Evolutionary conservation across 1,140 invertebrate species (phyloP).

Genomic region (Diabrotica virgifera): DNA sequence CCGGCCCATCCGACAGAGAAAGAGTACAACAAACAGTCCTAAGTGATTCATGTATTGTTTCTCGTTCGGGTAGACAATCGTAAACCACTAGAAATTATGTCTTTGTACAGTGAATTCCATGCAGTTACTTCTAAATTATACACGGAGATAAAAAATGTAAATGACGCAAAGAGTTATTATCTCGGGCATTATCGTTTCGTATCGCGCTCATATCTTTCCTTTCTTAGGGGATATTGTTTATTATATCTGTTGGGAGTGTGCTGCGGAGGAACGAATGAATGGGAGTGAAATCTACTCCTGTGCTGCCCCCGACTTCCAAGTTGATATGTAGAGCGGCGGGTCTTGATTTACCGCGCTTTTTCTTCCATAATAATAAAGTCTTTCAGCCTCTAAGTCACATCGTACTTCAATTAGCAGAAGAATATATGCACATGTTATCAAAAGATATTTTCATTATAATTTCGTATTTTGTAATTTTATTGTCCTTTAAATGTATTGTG

Average conservation of each 20-base stretch:
- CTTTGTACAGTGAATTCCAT: constrained; percentile 42
- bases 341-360: too few relatives aligned
- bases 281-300: too few relatives aligned
- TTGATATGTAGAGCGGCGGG: too few relatives aligned
- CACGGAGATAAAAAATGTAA: constrained; percentile 42
- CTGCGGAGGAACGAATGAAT: too few relatives aligned
- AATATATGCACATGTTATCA: too few relatives aligned
- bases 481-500: too few relatives aligned
- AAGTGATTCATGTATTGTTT: constrained; percentile 49
- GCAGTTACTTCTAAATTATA: constrained; percentile 39
- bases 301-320: too few relatives aligned
- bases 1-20: constrained; percentile 16
- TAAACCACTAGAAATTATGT: constrained; percentile 48
- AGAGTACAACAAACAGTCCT: constrained; percentile 33
- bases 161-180: constrained; percentile 40
- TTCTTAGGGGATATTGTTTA: constrained; percentile 24
- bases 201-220: constrained; percentile 21
- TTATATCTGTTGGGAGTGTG: neutral
- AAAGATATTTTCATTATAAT: too few relatives aligned
- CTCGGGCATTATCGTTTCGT: constrained; percentile 20
- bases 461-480: too few relatives aligned
- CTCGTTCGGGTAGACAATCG: constrained; percentile 44
- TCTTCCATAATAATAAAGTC: too few relatives aligned
- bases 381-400: too few relatives aligned
- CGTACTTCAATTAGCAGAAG: too few relatives aligned